phyloP scores from a whole-genome alignment of 2,797 vertebrate species.

The Perodicticus potto region DNA sequence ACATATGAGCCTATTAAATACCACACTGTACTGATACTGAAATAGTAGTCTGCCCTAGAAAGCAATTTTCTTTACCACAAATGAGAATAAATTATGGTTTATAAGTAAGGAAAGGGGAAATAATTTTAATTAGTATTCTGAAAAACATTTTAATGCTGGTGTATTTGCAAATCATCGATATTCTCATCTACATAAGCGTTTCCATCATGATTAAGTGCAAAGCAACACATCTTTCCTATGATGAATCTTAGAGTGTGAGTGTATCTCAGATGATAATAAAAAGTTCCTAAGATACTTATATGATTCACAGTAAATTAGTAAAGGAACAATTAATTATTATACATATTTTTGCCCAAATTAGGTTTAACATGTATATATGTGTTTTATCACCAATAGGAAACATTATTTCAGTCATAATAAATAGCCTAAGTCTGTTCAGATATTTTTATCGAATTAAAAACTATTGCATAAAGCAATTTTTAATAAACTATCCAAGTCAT shows the following conservation, averaged over 20 bases:
- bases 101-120: not conserved
- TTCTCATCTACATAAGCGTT: not conserved
- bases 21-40: not conserved
- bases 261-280: not conserved
- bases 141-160: not conserved
- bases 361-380: not conserved
- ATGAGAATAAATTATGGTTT: not conserved
- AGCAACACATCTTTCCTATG: not conserved
- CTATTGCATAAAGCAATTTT: conserved; percentile 39
- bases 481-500: conserved; percentile 15
- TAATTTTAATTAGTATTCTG: conserved; percentile 29
- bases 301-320: not conserved
- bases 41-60: conserved; percentile 59
- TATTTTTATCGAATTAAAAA: conserved; percentile 46
- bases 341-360: not conserved
- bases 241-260: not conserved
- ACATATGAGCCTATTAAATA: conserved; percentile 56
- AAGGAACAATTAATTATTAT: conserved; percentile 11
- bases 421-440: conserved; percentile 1
- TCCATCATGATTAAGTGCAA: conserved; percentile 20
- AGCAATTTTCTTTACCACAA: conserved; percentile 58
- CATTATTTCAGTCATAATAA: conserved; percentile 28
- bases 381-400: not conserved
- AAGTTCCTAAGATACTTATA: not conserved
- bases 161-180: conserved; percentile 13